phyloP scores from a whole-genome alignment of 2,888 invertebrate genomes.

The Cantharis rustica region DNA sequence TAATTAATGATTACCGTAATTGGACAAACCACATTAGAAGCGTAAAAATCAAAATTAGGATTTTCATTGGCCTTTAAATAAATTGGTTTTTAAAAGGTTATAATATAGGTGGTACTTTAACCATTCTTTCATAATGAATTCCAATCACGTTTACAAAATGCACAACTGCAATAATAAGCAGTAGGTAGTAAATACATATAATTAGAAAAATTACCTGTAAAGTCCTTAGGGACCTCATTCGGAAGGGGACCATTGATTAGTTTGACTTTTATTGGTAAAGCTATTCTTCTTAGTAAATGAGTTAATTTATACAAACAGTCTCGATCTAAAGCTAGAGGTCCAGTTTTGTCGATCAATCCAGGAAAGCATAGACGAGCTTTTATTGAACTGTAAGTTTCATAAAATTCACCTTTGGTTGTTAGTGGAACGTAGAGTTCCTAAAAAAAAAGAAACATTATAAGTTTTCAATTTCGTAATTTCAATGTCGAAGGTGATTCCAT shows the following conservation, averaged over 20 bases:
- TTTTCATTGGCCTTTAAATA: not conserved
- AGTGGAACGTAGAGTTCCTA: conserved; percentile 76
- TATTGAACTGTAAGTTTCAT: conserved; percentile 66
- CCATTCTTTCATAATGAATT: not conserved
- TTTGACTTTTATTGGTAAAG: conserved; percentile 64
- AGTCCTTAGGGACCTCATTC: conserved; percentile 65
- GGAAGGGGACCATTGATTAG: conserved; percentile 66
- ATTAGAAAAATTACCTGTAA: conserved; percentile 61
- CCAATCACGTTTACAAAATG: not conserved
- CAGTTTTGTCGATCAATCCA: conserved; percentile 59
- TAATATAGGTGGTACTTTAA: not conserved
- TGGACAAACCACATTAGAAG: not conserved
- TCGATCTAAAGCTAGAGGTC: conserved; percentile 58
- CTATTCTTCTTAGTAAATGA: conserved; percentile 63
- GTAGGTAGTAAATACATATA: not conserved
- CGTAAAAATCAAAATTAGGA: not conserved
- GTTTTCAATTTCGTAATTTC: not conserved
- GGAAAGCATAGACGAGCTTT: conserved; percentile 62
- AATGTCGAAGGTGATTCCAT: conserved; percentile 5
- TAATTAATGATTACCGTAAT: not conserved
- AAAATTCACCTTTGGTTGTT: conserved; percentile 76
- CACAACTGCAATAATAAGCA: not conserved
- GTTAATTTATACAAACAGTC: conserved; percentile 58
- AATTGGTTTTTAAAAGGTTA: not conserved
- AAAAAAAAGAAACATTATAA: conserved; percentile 40